Evolutionary conservation across 2,888 invertebrate genomes (phyloP), one percentile per base, ranked within the genome.

Genomic region (Ennomos erosarius): DNA sequence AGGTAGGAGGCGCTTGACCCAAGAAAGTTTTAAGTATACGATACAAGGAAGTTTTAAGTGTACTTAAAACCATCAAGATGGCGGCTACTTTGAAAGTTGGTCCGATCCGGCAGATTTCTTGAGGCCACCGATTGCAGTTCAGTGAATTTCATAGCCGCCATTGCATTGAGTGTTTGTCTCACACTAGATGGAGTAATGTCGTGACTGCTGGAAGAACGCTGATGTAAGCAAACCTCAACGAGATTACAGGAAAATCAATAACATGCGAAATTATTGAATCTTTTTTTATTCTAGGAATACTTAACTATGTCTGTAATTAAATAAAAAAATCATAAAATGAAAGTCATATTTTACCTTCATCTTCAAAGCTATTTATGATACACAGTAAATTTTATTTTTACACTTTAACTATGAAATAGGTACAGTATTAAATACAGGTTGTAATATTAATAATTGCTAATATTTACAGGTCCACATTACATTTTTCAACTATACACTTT

Each of bases 381-480:
- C 88, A 90, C 79, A 81, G 78, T 85, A 83, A 81, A 73, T 79
- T 82, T 82, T 81, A 54, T 55, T 79, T 89, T 87, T 90, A 90
- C 88, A 89, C 61, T 76, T 83, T 26, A 47, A 11, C 49, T 85
- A 86, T 84, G 88, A 88, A 90, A 88, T 88, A 90, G 81, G 79
- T 88, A 88, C 82, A 87, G 83, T 89, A 89, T 89, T 90, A 90
- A 88, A 90, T 90, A 90, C 87, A 88, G 79, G 81, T 82, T 78
- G 82, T 82, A 82, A 81, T 84, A 83, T 69, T 74, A 81, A 78
- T 81, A 88, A 78, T 69, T 66, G 52, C 85, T 90, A 90, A 82
- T 92, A 91, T 92, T 86, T 92, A 92, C 91, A 91, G 77, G 76
- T 85, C 76, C 81, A 80, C 81, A 26, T 26, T 6, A 5, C 71